Percentiles rank a stretch among this genome's conserved stretches.
These are phyloP conservation scores for Dicerorhinus sumatrensis DNA, from an alignment of 2,113 vertebrate genomes.

Conservation along the genomic window DNA sequence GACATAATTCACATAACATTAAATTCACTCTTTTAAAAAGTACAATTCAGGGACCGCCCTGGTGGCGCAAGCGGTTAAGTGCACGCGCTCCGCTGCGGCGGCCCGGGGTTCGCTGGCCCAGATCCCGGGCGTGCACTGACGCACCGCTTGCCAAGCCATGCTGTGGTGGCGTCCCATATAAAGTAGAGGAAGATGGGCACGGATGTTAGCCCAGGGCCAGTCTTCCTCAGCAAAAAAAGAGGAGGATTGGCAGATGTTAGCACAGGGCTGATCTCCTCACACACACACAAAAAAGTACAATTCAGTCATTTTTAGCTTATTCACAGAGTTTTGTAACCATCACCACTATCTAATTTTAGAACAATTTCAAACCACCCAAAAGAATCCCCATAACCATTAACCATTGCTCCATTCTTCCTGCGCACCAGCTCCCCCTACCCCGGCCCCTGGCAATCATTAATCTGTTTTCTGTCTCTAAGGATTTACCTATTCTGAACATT, in stretches of 20 bases:
- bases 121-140: no score
- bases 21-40: background rate
- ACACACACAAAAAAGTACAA: background rate
- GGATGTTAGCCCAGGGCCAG: no score
- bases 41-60: background rate
- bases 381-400: background rate
- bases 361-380: background rate
- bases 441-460: background rate
- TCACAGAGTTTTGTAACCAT: background rate
- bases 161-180: no score
- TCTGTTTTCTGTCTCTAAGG: background rate
- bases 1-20: background rate
- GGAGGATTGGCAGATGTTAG: no score
- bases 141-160: no score
- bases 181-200: no score
- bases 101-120: no score
- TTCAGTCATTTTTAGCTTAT: background rate
- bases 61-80: no score
- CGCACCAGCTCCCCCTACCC: no score
- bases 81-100: no score
- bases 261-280: no score
- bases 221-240: no score
- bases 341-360: background rate
- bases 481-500: background rate
- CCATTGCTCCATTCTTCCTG: background rate